Base-by-base conservation (phyloP, 2,797 vertebrate genomes). In the Podarcis lilfordi region DNA sequence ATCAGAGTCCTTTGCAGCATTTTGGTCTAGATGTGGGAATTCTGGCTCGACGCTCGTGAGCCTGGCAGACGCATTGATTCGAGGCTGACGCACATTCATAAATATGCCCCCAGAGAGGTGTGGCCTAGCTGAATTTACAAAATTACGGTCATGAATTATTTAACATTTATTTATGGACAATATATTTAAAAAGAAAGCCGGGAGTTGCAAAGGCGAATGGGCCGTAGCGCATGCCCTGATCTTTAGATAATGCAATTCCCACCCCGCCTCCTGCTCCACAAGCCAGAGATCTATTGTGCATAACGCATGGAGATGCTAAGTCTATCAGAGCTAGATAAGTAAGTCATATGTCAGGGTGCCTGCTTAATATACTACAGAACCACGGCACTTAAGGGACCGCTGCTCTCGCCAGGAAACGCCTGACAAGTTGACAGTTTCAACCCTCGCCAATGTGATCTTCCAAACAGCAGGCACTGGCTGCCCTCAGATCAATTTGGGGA, bases 101-200 rank as follows among this genome's bases (percentile, higher is more conserved):
- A 98, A 98, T 97, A 98, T 97, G 97, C 97, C 97, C 96, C 97
- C 93, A 93, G 97, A 98, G 97, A 98, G 97, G 97, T 97, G 97
- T 97, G 97, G 97, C 97, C 97, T 97, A 96, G 96, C 93, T 96
- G 97, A 97, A 97, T 97, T 96, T 96, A 96, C 97, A 97, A 98
- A 98, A 98, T 99, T 97, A 98, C 97, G 96, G 96, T 97, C 98
- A 98, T 98, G 98, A 98, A 99, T 98, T 98, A 99, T 99, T 98
- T 98, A 99, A 98, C 96, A 88, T 96, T 97, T 97, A 97, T 97
- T 97, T 97, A 97, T 97, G 95, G 97, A 95, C 96, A 95, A 96
- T 97, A 96, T 97, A 97, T 97, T 97, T 97, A 97, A 86, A 97
- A 96, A 80, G 84, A 89, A 85, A 85, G 68, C 78, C 94, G 94